Conservation (phyloP, 2,888 invertebrate genomes). For the Myopa tessellatipennis region DNA sequence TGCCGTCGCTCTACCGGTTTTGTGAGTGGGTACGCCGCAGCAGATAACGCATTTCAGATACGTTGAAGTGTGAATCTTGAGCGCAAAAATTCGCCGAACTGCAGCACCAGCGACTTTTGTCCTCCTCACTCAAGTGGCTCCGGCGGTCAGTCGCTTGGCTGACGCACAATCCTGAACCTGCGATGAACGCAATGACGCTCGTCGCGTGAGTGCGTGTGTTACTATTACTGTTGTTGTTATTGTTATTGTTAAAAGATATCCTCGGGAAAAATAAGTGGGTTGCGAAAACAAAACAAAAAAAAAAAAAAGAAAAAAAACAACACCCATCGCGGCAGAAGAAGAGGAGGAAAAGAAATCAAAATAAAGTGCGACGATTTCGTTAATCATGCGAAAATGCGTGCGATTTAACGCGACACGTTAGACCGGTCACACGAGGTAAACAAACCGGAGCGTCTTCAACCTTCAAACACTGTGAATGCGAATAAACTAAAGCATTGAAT, state of each 20-base stretch:
- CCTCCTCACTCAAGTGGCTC: conserved; percentile 56
- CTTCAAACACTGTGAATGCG: too few relatives aligned
- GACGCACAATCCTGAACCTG: conserved; percentile 31
- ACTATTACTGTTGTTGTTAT: conserved; percentile 19
- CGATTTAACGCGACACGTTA: too few relatives aligned
- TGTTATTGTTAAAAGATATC: conserved; percentile 13
- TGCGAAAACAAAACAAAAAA: too few relatives aligned
- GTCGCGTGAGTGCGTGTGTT: conserved; percentile 42
- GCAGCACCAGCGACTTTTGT: conserved; percentile 51
- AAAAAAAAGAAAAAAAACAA: too few relatives aligned
- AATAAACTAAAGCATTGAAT: too few relatives aligned
- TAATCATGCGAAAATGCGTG: too few relatives aligned
- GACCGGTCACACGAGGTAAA: too few relatives aligned
- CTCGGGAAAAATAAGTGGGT: neutral
- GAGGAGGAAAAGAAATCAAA: too few relatives aligned
- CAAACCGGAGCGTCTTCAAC: too few relatives aligned
- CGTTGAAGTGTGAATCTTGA: conserved; percentile 32
- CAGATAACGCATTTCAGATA: conserved; percentile 37
- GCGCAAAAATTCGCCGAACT: conserved; percentile 24
- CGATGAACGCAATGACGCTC: conserved; percentile 26
- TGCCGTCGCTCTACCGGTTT: neutral
- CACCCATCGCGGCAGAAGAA: too few relatives aligned
- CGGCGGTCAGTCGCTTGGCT: conserved; percentile 54
- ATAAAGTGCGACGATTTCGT: too few relatives aligned
- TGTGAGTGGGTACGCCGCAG: neutral